These are phyloP conservation scores for Bufo gargarizans DNA, from an alignment of 2,113 vertebrate species.

Conservation along the genomic window DNA sequence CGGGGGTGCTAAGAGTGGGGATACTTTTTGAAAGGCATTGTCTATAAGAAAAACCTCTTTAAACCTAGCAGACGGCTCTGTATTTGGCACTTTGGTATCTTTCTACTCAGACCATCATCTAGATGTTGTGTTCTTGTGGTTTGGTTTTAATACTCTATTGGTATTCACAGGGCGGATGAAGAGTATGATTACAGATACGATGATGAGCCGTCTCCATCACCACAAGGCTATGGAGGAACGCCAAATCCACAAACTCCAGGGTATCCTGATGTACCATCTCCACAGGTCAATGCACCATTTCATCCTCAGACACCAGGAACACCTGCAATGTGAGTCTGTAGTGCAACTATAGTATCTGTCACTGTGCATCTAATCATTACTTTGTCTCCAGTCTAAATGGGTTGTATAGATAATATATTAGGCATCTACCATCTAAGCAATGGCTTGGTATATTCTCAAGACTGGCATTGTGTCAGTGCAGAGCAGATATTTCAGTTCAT, in stretches of 20 bases:
- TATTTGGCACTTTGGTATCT: not conserved
- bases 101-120: not conserved
- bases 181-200: conserved; percentile 91
- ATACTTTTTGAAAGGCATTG: too few relatives aligned
- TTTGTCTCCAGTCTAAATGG: not conserved
- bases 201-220: conserved; percentile 90
- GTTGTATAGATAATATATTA: not conserved
- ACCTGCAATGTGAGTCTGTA: conserved; percentile 86
- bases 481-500: too few relatives aligned
- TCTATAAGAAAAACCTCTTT: too few relatives aligned
- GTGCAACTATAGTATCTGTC: not conserved
- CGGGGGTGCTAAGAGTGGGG: too few relatives aligned
- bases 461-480: too few relatives aligned
- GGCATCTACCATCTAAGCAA: not conserved
- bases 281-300: conserved; percentile 92
- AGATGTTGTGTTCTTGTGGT: not conserved
- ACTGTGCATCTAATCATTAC: not conserved
- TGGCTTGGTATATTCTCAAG: not conserved
- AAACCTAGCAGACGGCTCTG: not conserved
- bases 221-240: conserved; percentile 89
- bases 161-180: conserved; percentile 81
- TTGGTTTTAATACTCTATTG: not conserved
- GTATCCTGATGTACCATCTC: conserved; percentile 92
- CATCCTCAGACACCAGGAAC: conserved; percentile 94
- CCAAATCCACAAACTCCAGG: conserved; percentile 94